Evolutionary conservation across 1,140 invertebrate genomes (phyloP).

Genomic region (Ganaspis sp.): DNA sequence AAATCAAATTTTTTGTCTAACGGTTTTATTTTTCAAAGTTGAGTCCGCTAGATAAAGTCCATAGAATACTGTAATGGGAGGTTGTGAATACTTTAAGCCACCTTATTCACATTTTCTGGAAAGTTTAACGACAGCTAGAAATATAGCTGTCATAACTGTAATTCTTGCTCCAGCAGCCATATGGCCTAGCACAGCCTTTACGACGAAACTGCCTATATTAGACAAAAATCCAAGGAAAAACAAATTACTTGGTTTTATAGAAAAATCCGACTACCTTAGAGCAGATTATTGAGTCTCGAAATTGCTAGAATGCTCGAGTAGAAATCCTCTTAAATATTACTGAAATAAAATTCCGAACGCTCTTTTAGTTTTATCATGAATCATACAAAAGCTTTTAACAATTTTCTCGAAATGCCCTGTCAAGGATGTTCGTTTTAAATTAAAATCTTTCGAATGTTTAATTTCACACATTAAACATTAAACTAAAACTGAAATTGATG

Average conservation of each 20-base stretch:
- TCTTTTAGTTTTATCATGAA: neutral
- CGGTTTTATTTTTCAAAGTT: neutral
- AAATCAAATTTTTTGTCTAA: neutral
- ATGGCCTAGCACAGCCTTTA: constrained; percentile 14
- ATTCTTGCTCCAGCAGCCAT: constrained; percentile 14
- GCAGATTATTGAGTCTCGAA: neutral
- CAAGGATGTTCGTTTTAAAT: no score
- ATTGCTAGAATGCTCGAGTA: neutral
- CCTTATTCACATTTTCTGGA: constrained; percentile 25
- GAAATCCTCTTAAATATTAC: neutral
- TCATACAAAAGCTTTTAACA: neutral
- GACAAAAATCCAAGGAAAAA: constrained; percentile 1
- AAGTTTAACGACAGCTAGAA: constrained; percentile 25
- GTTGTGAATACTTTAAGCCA: constrained; percentile 23
- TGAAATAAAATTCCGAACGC: neutral
- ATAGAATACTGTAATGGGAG: constrained; percentile 5
- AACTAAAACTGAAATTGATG: no score
- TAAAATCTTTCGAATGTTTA: no score
- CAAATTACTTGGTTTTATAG: constrained; percentile 4
- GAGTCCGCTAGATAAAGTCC: neutral
- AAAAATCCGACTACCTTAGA: neutral
- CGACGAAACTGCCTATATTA: constrained; percentile 20
- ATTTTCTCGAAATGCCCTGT: no score
- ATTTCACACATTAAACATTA: no score
- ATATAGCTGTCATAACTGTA: constrained; percentile 25